phyloP scores from a whole-genome alignment of 2,797 vertebrate genomes.

The Monodelphis domestica region DNA sequence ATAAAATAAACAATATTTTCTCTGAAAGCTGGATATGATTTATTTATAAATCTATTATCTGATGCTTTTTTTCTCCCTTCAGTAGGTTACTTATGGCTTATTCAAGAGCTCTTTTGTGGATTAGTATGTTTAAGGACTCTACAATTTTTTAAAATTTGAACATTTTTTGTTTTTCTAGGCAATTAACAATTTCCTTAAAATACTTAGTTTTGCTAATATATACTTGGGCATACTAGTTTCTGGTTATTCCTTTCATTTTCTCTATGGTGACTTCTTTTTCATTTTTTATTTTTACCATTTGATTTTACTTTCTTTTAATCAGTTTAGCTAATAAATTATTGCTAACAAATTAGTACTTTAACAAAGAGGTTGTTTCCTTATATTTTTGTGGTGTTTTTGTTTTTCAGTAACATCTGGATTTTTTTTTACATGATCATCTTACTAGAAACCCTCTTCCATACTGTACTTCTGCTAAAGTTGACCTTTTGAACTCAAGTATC shows the following conservation, averaged over 20 bases:
- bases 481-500: background rate
- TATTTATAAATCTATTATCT: background rate
- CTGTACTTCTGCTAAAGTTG: background rate
- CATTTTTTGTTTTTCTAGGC: background rate
- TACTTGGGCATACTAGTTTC: background rate
- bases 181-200: background rate
- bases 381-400: background rate
- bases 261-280: background rate
- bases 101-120: background rate
- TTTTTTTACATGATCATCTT: background rate
- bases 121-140: background rate
- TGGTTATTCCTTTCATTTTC: background rate
- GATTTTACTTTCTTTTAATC: background rate
- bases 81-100: background rate
- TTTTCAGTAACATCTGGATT: background rate
- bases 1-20: background rate
- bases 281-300: background rate
- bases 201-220: background rate
- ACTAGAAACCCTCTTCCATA: background rate
- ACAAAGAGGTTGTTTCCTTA: background rate
- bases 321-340: background rate
- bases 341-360: background rate
- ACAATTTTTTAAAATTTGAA: background rate
- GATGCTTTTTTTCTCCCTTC: background rate
- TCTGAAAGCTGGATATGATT: background rate